Evolutionary conservation across 2,113 vertebrate genomes (phyloP).

Genomic region (Carassius gibelio): DNA sequence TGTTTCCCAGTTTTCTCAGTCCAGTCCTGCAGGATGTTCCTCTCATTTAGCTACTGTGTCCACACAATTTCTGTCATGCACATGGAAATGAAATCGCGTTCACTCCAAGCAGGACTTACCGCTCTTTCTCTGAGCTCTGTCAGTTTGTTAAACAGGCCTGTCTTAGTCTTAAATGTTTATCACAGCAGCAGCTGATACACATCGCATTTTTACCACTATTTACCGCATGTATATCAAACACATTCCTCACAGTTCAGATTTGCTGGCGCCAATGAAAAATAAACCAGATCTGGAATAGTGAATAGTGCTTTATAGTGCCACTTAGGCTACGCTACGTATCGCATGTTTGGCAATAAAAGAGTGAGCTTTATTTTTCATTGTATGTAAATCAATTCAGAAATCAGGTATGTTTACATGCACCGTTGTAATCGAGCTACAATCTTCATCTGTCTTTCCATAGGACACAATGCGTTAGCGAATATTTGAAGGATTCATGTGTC

Average conservation of each 20-base stretch:
- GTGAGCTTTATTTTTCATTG: slow-evolving; percentile 43
- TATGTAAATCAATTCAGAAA: not conserved
- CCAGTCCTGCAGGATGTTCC: slow-evolving; percentile 21
- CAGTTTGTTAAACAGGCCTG: slow-evolving; percentile 44
- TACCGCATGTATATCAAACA: not conserved
- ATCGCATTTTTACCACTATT: slow-evolving; percentile 16
- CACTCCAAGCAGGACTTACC: slow-evolving; percentile 54
- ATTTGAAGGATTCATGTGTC: too few species aligned
- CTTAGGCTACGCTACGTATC: not conserved
- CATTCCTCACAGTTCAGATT: not conserved
- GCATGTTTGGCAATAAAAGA: not conserved
- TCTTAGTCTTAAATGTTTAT: slow-evolving; percentile 31
- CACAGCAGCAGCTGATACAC: not conserved
- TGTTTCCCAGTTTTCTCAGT: not conserved
- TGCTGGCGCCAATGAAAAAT: slow-evolving; percentile 38
- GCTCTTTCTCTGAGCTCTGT: slow-evolving; percentile 21
- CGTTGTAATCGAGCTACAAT: not conserved
- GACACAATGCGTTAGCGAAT: too few species aligned
- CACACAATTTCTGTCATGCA: not conserved
- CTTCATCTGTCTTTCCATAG: not conserved
- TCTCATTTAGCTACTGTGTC: slow-evolving; percentile 4
- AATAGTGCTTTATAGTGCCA: not conserved
- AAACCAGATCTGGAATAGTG: not conserved
- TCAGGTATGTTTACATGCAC: slow-evolving; percentile 18
- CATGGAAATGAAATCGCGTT: not conserved